phyloP scores from a whole-genome alignment of 2,797 vertebrate species.

The Malacoraja senta region DNA sequence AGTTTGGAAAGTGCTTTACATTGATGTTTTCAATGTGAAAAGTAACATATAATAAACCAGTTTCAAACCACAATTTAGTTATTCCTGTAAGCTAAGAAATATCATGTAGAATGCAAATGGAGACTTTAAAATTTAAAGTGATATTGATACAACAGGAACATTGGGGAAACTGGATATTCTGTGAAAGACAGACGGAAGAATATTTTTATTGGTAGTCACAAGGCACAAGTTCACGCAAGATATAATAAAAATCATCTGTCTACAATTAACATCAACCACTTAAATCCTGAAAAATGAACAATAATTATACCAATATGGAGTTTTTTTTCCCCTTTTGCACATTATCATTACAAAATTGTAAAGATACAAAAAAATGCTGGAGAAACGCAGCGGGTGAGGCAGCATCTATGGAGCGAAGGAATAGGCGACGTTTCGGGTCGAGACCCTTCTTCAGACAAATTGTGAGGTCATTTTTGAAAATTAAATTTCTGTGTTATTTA shows the following conservation, averaged over 20 bases:
- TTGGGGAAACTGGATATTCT: not conserved
- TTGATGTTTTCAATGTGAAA: conserved; percentile 22
- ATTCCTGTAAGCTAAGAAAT: not conserved
- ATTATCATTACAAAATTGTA: not conserved
- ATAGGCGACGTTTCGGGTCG: too few species aligned
- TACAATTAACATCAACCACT: not conserved
- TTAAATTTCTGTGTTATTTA: not conserved
- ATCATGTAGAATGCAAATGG: not conserved
- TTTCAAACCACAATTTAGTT: not conserved
- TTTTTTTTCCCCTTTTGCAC: not conserved
- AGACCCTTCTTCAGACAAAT: not conserved
- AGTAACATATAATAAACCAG: not conserved
- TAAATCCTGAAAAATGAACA: not conserved
- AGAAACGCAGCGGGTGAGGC: too few species aligned
- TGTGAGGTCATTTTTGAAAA: not conserved
- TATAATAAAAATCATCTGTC: not conserved
- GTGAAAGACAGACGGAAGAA: not conserved
- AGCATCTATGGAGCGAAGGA: too few species aligned
- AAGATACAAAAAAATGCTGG: too few species aligned
- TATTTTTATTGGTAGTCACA: not conserved
- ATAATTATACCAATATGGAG: not conserved
- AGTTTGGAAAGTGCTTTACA: not conserved
- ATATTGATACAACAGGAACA: not conserved
- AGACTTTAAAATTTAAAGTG: not conserved
- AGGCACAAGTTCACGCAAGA: not conserved